These are phyloP conservation scores for Gallinago undulata DNA, from an alignment of 2,113 vertebrate species.

Conservation along the genomic window DNA sequence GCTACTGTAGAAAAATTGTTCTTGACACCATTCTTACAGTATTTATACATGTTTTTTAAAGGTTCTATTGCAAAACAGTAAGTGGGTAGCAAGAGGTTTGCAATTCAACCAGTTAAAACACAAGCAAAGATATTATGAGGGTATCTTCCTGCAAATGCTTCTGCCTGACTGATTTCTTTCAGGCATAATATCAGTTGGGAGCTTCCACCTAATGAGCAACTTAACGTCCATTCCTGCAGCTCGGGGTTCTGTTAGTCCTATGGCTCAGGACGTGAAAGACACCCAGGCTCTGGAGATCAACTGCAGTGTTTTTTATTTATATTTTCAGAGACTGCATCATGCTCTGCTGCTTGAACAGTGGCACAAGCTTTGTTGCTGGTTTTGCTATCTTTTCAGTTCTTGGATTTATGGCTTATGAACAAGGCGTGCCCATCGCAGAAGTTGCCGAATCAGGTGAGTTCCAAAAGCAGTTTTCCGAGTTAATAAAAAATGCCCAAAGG, in stretches of 20 bases:
- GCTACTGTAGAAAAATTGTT: background rate
- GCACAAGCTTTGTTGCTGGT: constrained; percentile 96
- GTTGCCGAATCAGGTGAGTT: constrained; percentile 95
- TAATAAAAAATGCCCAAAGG: background rate
- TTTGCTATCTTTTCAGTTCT: constrained; percentile 99
- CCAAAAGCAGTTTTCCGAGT: background rate
- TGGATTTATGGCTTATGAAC: constrained; percentile 98
- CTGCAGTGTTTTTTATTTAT: constrained; percentile 36
- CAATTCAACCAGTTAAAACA: background rate
- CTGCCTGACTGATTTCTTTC: background rate
- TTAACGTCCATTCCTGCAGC: background rate
- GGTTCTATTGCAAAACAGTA: background rate
- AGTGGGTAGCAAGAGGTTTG: background rate
- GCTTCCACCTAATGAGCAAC: background rate
- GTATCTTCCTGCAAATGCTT: background rate
- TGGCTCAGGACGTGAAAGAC: background rate
- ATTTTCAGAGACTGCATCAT: constrained; percentile 91
- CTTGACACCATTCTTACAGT: background rate
- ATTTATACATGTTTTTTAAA: background rate
- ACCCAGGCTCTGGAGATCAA: constrained; percentile 18
- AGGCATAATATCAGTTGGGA: background rate
- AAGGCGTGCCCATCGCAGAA: constrained; percentile 94
- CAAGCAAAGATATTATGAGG: background rate
- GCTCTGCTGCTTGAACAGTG: constrained; percentile 97
- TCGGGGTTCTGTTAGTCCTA: background rate